Conservation (phyloP, 2,113 vertebrate species). For the Hemicordylus capensis region DNA sequence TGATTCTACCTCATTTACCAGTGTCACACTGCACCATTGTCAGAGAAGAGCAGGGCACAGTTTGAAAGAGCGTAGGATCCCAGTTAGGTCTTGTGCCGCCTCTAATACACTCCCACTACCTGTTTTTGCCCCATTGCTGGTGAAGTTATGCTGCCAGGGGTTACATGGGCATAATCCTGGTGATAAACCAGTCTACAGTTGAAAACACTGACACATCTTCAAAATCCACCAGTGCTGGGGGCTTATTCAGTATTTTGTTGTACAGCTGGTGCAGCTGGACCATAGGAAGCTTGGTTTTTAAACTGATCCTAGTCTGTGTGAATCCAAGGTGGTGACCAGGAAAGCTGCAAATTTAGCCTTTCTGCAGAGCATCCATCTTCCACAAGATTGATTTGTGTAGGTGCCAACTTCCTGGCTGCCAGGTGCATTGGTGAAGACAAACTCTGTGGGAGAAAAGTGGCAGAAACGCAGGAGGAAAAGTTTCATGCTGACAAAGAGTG, state of each 20-base stretch:
- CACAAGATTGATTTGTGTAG: neutral
- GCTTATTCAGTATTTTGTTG: neutral
- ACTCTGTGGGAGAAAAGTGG: neutral
- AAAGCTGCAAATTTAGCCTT: neutral
- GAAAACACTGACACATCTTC: no score
- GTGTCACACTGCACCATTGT: no score
- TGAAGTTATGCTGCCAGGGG: no score
- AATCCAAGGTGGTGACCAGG: neutral
- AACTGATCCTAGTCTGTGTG: neutral
- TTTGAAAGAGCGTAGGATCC: no score
- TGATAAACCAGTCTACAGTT: no score
- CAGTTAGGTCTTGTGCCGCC: no score
- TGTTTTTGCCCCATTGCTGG: no score
- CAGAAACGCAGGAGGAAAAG: neutral
- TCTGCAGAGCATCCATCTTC: neutral
- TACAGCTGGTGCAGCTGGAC: neutral
- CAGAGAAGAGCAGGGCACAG: no score
- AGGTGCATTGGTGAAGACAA: neutral
- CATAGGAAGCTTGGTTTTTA: neutral
- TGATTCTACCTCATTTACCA: no score
- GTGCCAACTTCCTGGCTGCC: neutral
- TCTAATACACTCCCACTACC: no score
- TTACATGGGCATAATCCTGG: no score
- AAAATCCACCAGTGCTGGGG: no score
- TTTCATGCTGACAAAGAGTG: conserved; percentile 24